Percentiles rank a stretch among this genome's conserved stretches.
Conservation (phyloP, 2,888 invertebrate genomes). For the Caenorhabditis sinica region DNA sequence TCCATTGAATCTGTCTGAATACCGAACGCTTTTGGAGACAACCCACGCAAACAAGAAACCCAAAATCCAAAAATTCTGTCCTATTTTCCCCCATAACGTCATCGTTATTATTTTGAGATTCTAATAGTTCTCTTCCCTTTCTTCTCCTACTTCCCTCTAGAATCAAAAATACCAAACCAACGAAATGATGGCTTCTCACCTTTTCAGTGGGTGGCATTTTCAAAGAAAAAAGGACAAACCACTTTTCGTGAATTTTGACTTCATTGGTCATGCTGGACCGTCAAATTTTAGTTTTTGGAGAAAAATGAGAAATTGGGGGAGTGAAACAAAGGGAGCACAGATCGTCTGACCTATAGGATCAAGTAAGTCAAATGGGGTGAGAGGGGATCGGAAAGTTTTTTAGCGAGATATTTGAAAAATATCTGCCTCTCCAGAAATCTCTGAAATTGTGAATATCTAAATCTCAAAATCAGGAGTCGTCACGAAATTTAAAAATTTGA, state of each 20-base stretch:
- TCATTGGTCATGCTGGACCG: conserved; percentile 32
- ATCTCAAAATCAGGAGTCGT: too few species aligned
- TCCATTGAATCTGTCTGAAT: too few species aligned
- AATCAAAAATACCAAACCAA: not conserved
- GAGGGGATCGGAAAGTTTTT: not conserved
- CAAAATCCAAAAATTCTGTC: not conserved
- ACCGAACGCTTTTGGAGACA: too few species aligned
- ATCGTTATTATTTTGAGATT: not conserved
- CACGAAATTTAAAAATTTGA: too few species aligned
- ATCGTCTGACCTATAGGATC: conserved; percentile 6
- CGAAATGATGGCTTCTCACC: too few species aligned
- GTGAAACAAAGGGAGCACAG: not conserved
- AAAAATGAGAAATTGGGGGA: not conserved
- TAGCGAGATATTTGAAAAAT: too few species aligned
- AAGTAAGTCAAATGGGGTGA: not conserved
- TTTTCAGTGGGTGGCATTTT: conserved; percentile 11
- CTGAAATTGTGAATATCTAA: too few species aligned
- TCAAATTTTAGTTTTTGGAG: not conserved
- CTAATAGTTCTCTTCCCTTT: not conserved
- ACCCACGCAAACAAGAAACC: too few species aligned
- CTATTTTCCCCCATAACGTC: not conserved
- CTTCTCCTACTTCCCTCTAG: not conserved
- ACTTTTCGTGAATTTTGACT: conserved; percentile 1
- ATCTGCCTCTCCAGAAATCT: not conserved
- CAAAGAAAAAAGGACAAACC: conserved; percentile 27